Evolutionary conservation across 2,888 invertebrate species (phyloP).

Genomic region (Hermodice carunculata): DNA sequence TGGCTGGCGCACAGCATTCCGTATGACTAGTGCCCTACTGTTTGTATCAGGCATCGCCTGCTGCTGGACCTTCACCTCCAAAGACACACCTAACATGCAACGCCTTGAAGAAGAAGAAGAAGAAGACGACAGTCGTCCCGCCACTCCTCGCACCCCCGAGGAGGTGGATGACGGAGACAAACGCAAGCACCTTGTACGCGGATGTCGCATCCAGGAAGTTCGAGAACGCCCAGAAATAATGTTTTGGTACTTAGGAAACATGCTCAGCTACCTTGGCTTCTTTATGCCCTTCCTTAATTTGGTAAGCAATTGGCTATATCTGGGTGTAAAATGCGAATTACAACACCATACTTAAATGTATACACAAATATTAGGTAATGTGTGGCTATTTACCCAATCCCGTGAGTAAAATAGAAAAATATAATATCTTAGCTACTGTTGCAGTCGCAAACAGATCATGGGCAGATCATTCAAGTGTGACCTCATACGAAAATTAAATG

Average conservation of each 20-base stretch:
- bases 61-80: slow-evolving; percentile 47
- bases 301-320: no score
- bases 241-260: slow-evolving; percentile 52
- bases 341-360: no score
- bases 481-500: no score
- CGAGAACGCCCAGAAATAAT: slow-evolving; percentile 46
- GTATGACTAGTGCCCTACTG: slow-evolving; percentile 42
- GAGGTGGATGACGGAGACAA: slow-evolving; percentile 10
- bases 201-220: slow-evolving; percentile 41
- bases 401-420: no score
- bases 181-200: slow-evolving; percentile 3
- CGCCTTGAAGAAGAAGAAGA: slow-evolving; percentile 17
- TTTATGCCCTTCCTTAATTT: slow-evolving; percentile 54
- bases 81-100: slow-evolving; percentile 22
- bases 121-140: neutral
- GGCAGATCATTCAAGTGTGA: no score
- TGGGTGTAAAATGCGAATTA: no score
- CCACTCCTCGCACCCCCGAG: neutral
- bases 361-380: no score
- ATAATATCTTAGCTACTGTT: no score
- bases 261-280: slow-evolving; percentile 50
- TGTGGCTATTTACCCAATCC: no score
- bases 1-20: slow-evolving; percentile 50
- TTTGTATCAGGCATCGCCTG: slow-evolving; percentile 44
- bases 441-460: no score